Conservation (phyloP, 2,113 vertebrate genomes). For the Patagioenas fasciata region DNA sequence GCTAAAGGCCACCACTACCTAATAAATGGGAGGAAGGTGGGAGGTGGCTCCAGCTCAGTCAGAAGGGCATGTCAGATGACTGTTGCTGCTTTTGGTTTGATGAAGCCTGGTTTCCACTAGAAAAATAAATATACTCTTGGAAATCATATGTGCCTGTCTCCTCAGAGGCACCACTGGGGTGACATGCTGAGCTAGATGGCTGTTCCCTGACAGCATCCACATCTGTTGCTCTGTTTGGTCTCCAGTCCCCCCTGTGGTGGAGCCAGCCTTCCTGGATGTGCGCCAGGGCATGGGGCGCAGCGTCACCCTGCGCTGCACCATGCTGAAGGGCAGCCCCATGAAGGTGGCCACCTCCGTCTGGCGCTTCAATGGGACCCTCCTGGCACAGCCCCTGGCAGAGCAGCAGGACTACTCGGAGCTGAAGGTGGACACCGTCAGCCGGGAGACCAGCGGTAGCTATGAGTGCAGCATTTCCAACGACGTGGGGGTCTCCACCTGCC, state of each 20-base stretch:
- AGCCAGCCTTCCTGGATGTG: conserved; percentile 86
- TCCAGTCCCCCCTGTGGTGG: conserved; percentile 87
- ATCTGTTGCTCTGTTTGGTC: neutral
- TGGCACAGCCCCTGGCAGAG: conserved; percentile 75
- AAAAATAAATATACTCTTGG: neutral
- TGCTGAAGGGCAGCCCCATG: conserved; percentile 88
- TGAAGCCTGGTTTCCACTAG: neutral
- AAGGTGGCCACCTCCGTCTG: conserved; percentile 86
- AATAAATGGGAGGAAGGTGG: neutral
- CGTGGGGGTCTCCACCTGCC: conserved; percentile 86
- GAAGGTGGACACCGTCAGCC: conserved; percentile 84
- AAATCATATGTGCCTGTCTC: neutral
- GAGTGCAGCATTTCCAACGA: conserved; percentile 92
- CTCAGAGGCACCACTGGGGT: neutral
- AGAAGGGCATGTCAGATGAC: neutral
- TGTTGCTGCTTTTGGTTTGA: neutral
- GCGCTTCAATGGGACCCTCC: conserved; percentile 84
- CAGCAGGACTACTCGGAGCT: conserved; percentile 85
- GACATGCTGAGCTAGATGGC: accelerated
- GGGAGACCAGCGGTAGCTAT: conserved; percentile 86
- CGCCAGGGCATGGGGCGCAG: conserved; percentile 83
- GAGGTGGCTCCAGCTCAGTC: neutral
- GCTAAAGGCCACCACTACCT: neutral
- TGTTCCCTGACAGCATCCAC: neutral
- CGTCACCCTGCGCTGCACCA: conserved; percentile 84